A percentile compares a stretch with the other conserved stretches of the same genome.
phyloP scores from a whole-genome alignment of 1,140 invertebrate species.

The Batillaria attramentaria region DNA sequence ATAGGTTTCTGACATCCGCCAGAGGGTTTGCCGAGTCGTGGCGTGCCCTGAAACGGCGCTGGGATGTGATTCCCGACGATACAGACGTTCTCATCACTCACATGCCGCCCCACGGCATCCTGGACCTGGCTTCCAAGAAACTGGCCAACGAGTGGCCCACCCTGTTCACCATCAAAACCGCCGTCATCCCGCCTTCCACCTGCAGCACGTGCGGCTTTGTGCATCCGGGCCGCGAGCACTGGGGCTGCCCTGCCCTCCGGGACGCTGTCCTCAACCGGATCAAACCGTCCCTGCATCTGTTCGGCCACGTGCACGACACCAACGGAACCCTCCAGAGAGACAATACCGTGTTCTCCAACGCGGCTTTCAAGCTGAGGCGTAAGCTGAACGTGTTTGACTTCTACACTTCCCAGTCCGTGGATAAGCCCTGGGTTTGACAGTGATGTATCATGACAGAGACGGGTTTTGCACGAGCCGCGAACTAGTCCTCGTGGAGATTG shows the following conservation, averaged over 20 bases:
- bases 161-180: constrained; percentile 17
- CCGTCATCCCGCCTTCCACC: background rate
- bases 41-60: constrained; percentile 46
- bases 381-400: constrained; percentile 39
- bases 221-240: constrained; percentile 42
- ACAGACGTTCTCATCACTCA: constrained; percentile 61
- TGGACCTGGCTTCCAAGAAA: constrained; percentile 40
- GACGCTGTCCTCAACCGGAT: constrained; percentile 46
- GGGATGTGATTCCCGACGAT: constrained; percentile 50
- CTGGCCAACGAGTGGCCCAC: constrained; percentile 27
- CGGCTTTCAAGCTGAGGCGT: constrained; percentile 27
- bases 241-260: constrained; percentile 41
- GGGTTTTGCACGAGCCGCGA: no score
- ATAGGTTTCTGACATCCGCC: constrained; percentile 43
- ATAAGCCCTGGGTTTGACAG: no score
- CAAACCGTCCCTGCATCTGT: constrained; percentile 45
- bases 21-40: constrained; percentile 42
- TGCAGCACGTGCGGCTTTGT: constrained; percentile 38
- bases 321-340: constrained; percentile 33
- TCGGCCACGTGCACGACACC: constrained; percentile 43
- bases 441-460: no score
- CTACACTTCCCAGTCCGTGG: no score
- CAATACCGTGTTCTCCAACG: constrained; percentile 44
- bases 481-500: no score
- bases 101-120: constrained; percentile 54